Evolutionary conservation across 2,797 vertebrate genomes (phyloP), one percentile per base, ranked within the genome.

Genomic region (Echeneis naucrates): DNA sequence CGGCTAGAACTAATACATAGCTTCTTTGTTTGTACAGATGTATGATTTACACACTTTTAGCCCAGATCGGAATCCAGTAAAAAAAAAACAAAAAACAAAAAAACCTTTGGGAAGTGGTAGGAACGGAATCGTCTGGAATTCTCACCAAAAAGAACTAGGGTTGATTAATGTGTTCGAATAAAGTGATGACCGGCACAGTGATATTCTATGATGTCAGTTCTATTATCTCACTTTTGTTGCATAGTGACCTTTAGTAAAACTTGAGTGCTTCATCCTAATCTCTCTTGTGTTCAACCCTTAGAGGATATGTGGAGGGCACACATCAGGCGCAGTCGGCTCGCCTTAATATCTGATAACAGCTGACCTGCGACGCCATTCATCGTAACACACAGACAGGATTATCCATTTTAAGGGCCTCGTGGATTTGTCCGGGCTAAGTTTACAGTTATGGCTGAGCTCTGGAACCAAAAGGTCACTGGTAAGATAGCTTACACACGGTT

Each of bases 291-390:
- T 67, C 26, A 33, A 0, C 8, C 35, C 19, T 33, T 24, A 1
- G 32, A 78, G 68, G 77, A 78, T n/a, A 54, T 2, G 38, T 73
- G 68, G 55, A 68, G 61, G 71, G n/a, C 1, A 4, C 44, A 51
- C 66, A 57, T 42, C 26, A 44, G 68, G 55, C 5, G 5, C 45
- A 42, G 51, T 40, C 62, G 38, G 67, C 77, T 52, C 12, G 3
- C 63, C 72, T 77, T 40, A 27, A 47, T 63, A 68, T 77, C 65
- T 66, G 81, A 80, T 83, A 70, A 51, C 48, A 47, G 73, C 47
- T 73, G 78, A 75, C 70, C 76, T 70, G 53, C 30, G 62, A 68
- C 68, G 71, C 52, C 1, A 8, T 52, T 59, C 52, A 61, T 50
- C 19, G 26, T 35, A 63, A 66, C 68, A 61, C 54, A 66, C 37